Evolutionary conservation across 2,888 invertebrate species (phyloP), one percentile per base, ranked within the genome.

Genomic region (Hydropsyche betteni): DNA sequence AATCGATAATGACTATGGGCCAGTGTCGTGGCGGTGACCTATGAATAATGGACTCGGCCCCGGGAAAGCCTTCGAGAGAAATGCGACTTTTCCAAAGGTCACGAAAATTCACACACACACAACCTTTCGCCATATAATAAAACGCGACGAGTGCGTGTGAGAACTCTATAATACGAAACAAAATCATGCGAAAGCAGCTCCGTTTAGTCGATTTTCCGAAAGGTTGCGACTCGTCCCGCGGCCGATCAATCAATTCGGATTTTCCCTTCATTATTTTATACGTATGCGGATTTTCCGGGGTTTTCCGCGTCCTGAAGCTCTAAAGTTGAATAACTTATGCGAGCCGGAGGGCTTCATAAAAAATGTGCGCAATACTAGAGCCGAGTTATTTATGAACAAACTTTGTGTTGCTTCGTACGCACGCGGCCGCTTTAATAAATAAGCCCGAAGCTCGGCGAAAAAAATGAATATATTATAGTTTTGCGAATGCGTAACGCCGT

Each of bases 351-450:
- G 64, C 64, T 64, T 64, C 64, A 64, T 64, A 64, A 64, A 64
- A 64, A 64, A 64, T 64, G 64, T 64, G 64, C 64, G 36, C 33
- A 64, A 64, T 64, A 64, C 64, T 64, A 64, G 34, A 64, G 64
- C n/a, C 34, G 36, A 10, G 64, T 64, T 64, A 64, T 64, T 64
- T 64, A 64, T 64, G 64, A 64, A 64, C 34, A 64, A 64, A 64
- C 64, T 64, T 64, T 64, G 44, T 10, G 6, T 36, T 34, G 64
- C 36, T 34, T 64, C 36, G 36, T 33, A 64, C 34, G 64, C 34
- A 64, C 34, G 64, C 34, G 64, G n/a, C 33, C 12, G 36, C 36
- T 64, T 64, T 64, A 64, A 64, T 64, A 64, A 64, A 64, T 64
- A 64, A 64, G 34, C 64, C 64, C 33, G 64, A 36, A 8, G 36